Base-by-base conservation (phyloP, 2,888 invertebrate species). In the Actias luna region DNA sequence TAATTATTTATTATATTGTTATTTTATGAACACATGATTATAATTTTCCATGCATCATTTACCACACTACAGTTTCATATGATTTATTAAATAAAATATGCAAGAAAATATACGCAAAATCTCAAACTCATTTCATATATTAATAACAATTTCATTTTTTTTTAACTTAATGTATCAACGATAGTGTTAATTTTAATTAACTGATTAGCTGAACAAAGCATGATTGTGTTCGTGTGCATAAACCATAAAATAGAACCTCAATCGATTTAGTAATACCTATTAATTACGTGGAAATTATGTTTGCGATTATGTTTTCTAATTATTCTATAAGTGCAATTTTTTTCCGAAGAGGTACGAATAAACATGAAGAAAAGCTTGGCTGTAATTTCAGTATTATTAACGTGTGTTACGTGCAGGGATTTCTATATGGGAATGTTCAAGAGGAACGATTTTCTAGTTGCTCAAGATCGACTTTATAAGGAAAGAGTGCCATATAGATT, bases 351-450 rank as follows among this genome's bases (percentile, higher is more conserved):
- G 55, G 59, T 25, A 58, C n/a, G 14, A 31, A 16, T 4, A 31
- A 61, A 61, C 22, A 61, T 61, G 46, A 58, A 46, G 35, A 60
- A 12, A 29, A 29, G 57, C 8, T 58, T 63, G 59, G 68, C 73
- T 5, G 25, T 62, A 64, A 59, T 79, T 29, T 33, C 69, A 33
- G 63, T 70, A 60, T 67, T 69, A 2, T 58, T 71, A 5, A 59
- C 74, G 57, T 60, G 69, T 16, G 69, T 71, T 27, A 52, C 65
- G 31, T 79, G 82, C 66, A 79, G 84, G 65, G 87, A 88, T 72
- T 88, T 80, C 63, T 85, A 87, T 55, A 68, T 83, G 0, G 90
- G 90, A 2, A 84, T 89, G 85, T 90, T 89, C 62, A 84, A 77
- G 35, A 78, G 68, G n/a, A 82, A 88, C 59, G 88, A 90, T 63